Evolutionary conservation across 2,113 vertebrate genomes (phyloP).

Genomic region (Aspidoscelis tigris): DNA sequence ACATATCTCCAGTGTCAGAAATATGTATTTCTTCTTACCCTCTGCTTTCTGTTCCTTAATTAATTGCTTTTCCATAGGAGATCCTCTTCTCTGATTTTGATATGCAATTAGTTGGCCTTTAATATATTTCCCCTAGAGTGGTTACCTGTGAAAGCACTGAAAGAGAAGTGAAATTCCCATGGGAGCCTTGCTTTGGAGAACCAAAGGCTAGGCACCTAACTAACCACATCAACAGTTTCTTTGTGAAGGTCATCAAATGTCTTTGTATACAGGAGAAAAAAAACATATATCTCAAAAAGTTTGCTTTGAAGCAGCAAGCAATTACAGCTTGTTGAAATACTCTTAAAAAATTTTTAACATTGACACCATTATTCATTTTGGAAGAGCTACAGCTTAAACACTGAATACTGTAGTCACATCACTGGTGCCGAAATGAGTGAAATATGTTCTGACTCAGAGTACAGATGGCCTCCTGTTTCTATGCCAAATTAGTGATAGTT

Average conservation of each 20-base stretch:
- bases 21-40: too few species aligned
- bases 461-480: conserved; percentile 61
- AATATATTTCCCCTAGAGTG: too few species aligned
- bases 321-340: conserved; percentile 41
- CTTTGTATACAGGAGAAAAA: background rate
- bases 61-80: too few species aligned
- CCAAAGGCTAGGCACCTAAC: background rate
- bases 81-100: too few species aligned
- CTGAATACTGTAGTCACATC: conserved; percentile 36
- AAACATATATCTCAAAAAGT: conserved; percentile 46
- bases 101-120: too few species aligned
- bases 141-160: too few species aligned
- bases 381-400: conserved; percentile 1
- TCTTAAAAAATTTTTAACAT: conserved; percentile 43
- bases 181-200: too few species aligned
- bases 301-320: conserved; percentile 42
- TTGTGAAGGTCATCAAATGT: too few species aligned
- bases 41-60: too few species aligned
- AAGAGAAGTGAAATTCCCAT: too few species aligned
- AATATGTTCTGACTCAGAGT: conserved; percentile 33
- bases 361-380: conserved; percentile 21
- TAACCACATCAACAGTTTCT: too few species aligned
- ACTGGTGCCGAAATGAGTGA: conserved; percentile 40
- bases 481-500: conserved; percentile 44
- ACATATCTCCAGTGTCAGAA: too few species aligned